A percentile compares a stretch with the other conserved stretches of the same genome.
phyloP scores from a whole-genome alignment of 2,797 vertebrate genomes.

The Tragelaphus oryx region DNA sequence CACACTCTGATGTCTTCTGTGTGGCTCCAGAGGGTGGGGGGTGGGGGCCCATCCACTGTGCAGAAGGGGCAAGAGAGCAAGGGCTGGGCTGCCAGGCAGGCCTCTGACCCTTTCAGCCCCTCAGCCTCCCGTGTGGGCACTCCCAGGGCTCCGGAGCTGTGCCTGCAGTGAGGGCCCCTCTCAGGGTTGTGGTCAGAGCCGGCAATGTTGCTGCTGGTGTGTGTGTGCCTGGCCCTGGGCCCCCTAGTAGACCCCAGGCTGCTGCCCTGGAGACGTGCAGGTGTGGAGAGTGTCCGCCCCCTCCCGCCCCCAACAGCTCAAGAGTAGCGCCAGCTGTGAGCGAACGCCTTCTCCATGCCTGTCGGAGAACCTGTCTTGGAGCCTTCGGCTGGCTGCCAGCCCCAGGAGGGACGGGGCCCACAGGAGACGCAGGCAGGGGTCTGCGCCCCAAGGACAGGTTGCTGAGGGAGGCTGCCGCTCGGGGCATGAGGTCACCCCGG shows the following conservation, averaged over 20 bases:
- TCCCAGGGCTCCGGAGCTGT: rapidly evolving
- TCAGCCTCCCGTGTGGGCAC: neutral
- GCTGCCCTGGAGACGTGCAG: rapidly evolving
- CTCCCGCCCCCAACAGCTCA: rapidly evolving
- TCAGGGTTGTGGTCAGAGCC: neutral
- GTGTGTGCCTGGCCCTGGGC: neutral
- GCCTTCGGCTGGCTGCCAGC: rapidly evolving
- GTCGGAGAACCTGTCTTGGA: rapidly evolving
- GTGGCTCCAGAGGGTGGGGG: neutral
- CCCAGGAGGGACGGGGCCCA: neutral
- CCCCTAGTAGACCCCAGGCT: neutral
- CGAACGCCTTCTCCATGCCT: rapidly evolving
- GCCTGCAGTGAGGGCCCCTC: rapidly evolving
- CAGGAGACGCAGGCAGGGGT: neutral
- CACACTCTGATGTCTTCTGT: rapidly evolving
- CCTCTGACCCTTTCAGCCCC: rapidly evolving
- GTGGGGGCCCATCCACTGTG: neutral
- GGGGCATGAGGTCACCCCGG: neutral
- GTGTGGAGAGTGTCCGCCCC: neutral
- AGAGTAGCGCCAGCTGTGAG: rapidly evolving
- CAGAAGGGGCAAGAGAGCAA: neutral
- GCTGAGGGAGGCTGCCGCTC: neutral
- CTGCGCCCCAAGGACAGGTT: neutral
- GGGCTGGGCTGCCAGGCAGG: neutral
- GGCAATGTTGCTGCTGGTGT: no score